Base-by-base conservation (phyloP, 92 coral and sea anemone species). In the Actinostola sp. region DNA sequence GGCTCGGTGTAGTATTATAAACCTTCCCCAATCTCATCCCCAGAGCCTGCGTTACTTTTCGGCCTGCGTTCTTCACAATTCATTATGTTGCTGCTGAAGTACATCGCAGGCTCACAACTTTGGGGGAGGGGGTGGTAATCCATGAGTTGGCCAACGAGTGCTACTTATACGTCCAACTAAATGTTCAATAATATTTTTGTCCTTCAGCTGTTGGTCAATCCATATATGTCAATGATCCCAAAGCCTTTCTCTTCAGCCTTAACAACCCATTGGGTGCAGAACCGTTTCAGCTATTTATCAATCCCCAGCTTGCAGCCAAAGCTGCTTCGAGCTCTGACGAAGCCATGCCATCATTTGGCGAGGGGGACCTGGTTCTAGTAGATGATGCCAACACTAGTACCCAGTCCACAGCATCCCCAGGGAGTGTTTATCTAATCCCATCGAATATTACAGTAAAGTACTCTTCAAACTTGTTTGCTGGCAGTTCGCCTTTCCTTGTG, bases 311-410 rank as follows among this genome's bases (percentile, higher is more conserved):
- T 20, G 14, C 44, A 23, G 46, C 34, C 11, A 62, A 49, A 45
- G 91, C 86, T 0, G 69, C 81, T 11, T 10, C 11, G 21, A 50
- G 53, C 5, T 73, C 64, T 26, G 36, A 63, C 27, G 26, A 49
- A 14, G 53, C 84, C 56, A 80, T 85, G 59, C 91, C 91, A 1
- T 50, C 33, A 6, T 86, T 86, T 81, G 91, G 91, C 12, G 67
- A 29, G 17, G 66, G 32, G 16, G 91, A 86, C 44, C 55, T 86
- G 70, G 63, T 72, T 11, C 53, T 81, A 25, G 48, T 20, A 13
- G 86, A 81, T 28, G 24, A 35, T 24, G 86, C 86, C 7, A 81
- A 81, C 56, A 61, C 31, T 8, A 58, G 61, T 27, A 23, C 77
- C 58, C 41, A 27, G n/a, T 81, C 86, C 24, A 32, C 15, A 8